Conservation (phyloP, 2,888 invertebrate genomes). For the Spodoptera picta region DNA sequence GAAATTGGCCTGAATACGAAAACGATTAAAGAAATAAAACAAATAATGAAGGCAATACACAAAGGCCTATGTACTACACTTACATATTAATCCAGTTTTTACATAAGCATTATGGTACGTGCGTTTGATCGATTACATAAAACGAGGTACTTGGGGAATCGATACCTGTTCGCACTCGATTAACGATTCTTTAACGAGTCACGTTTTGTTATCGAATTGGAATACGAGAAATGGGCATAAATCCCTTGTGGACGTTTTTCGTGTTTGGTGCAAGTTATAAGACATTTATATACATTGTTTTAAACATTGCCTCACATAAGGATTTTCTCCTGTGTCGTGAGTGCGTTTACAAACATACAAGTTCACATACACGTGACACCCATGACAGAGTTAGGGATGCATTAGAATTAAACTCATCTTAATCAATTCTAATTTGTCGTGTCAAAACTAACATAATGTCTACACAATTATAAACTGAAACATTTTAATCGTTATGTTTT, state of each 20-base stretch:
- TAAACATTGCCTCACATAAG: too few relatives aligned
- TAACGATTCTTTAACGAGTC: conserved; percentile 38
- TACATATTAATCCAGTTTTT: conserved; percentile 47
- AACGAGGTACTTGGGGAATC: conserved; percentile 37
- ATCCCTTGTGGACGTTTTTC: conserved; percentile 29
- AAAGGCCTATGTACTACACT: conserved; percentile 13
- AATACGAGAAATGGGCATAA: conserved; percentile 44
- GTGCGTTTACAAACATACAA: too few relatives aligned
- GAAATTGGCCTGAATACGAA: conserved; percentile 20
- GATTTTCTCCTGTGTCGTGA: too few relatives aligned
- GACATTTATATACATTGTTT: background rate
- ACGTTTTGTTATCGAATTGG: conserved; percentile 51
- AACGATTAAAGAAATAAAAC: conserved; percentile 7
- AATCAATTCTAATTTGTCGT: too few relatives aligned
- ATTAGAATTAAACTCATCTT: too few relatives aligned
- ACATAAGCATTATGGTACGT: conserved; percentile 53
- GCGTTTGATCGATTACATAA: conserved; percentile 53
- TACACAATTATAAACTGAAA: too few relatives aligned
- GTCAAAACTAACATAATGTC: too few relatives aligned
- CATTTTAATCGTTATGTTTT: too few relatives aligned
- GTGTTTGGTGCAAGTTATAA: conserved; percentile 35
- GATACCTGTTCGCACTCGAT: conserved; percentile 47
- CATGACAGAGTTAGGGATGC: too few relatives aligned
- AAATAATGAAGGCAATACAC: conserved; percentile 21
- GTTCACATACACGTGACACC: too few relatives aligned